Evolutionary conservation across 2,888 invertebrate genomes (phyloP).

Genomic region (Thecocarcelia acutangulata): DNA sequence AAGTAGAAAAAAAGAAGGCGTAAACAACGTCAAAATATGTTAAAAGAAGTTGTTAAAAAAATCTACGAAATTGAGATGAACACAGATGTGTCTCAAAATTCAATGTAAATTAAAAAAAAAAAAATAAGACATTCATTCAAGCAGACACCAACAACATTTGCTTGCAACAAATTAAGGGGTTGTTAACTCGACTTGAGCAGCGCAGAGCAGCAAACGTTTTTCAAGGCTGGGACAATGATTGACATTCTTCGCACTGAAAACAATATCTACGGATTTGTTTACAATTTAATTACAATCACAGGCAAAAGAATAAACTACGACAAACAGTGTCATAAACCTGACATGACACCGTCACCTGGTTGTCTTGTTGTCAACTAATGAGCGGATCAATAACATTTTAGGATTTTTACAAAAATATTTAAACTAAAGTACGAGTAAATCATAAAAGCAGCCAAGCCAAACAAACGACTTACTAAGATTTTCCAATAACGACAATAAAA

Average conservation of each 20-base stretch:
- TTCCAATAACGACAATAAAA: not conserved
- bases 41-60: conserved; percentile 59
- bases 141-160: not conserved
- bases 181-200: conserved; percentile 56
- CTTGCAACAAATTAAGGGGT: conserved; percentile 39
- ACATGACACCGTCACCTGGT: conserved; percentile 63
- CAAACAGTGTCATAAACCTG: conserved; percentile 36
- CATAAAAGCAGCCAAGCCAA: not conserved
- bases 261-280: conserved; percentile 68
- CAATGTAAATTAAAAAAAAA: conserved; percentile 60
- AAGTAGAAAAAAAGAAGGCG: conserved; percentile 53
- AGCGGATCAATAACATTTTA: not conserved
- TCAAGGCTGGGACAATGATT: conserved; percentile 62
- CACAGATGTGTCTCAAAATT: conserved; percentile 68
- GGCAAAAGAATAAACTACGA: conserved; percentile 54
- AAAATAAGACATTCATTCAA: conserved; percentile 14
- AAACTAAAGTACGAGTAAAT: not conserved
- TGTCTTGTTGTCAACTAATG: conserved; percentile 18
- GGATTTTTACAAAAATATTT: not conserved
- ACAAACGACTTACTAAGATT: not conserved
- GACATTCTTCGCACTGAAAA: conserved; percentile 67
- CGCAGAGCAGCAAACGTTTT: conserved; percentile 17
- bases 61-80: conserved; percentile 57
- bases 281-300: conserved; percentile 69
- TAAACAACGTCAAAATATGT: conserved; percentile 63